phyloP scores from a whole-genome alignment of 2,113 vertebrate species.

The Dendrocopos noguchii region DNA sequence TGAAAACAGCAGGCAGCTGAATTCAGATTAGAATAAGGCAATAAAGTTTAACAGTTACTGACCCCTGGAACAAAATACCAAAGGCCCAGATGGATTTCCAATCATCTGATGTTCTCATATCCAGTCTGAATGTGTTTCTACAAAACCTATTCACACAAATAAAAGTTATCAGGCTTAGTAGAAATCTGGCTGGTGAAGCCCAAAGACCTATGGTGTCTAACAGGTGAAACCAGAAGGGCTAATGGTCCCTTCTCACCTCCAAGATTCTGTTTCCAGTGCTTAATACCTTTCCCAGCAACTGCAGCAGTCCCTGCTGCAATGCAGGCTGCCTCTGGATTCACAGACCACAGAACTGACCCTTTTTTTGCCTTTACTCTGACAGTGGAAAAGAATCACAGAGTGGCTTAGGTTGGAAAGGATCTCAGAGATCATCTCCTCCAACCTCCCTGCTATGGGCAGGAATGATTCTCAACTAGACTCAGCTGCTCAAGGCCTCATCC shows the following conservation, averaged over 20 bases:
- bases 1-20: background rate
- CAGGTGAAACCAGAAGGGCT: background rate
- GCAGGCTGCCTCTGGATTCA: background rate
- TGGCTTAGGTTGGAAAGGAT: too few relatives aligned
- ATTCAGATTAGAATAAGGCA: conserved; percentile 8
- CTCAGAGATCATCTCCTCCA: too few relatives aligned
- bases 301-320: background rate
- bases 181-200: background rate
- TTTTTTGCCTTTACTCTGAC: background rate
- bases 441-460: too few relatives aligned
- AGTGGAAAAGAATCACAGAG: background rate
- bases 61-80: background rate
- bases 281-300: background rate
- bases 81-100: background rate
- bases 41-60: conserved; percentile 4
- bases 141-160: background rate
- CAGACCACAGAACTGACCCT: background rate
- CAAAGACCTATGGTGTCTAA: background rate
- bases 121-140: background rate
- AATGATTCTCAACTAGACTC: too few relatives aligned
- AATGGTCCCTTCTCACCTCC: background rate
- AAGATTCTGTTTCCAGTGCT: background rate
- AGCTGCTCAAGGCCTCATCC: too few relatives aligned
- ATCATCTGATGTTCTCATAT: background rate
- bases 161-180: background rate